phyloP scores from a whole-genome alignment of 2,888 invertebrate species.

The Leucozona laternaria region DNA sequence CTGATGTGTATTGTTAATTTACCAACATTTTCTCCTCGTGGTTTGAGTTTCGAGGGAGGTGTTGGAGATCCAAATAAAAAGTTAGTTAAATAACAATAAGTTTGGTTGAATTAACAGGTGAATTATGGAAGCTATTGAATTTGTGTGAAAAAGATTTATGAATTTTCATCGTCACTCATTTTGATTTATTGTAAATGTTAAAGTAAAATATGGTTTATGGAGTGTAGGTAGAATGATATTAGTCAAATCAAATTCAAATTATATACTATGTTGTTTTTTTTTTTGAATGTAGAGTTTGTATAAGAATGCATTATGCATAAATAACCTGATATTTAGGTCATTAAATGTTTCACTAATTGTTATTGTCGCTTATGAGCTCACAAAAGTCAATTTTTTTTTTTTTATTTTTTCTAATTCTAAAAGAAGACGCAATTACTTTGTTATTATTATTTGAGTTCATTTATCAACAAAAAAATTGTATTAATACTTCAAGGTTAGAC shows the following conservation, averaged over 20 bases:
- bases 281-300: too few relatives aligned
- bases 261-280: background rate
- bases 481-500: background rate
- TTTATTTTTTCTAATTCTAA: background rate
- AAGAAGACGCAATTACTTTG: background rate
- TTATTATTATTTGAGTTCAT: background rate
- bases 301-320: background rate
- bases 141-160: slow-evolving; percentile 41
- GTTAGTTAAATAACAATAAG: background rate
- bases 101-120: background rate
- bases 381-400: background rate
- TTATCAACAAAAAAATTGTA: background rate
- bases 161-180: background rate
- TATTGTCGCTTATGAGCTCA: slow-evolving; percentile 7
- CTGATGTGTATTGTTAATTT: background rate
- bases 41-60: background rate
- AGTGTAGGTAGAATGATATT: slow-evolving; percentile 10
- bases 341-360: slow-evolving; percentile 8
- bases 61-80: background rate
- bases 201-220: background rate
- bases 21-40: slow-evolving; percentile 9
- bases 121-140: slow-evolving; percentile 14
- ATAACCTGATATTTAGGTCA: slow-evolving; percentile 1
- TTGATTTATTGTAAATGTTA: slow-evolving; percentile 3
- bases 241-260: slow-evolving; percentile 21